Evolutionary conservation across 2,113 vertebrate genomes (phyloP), one percentile per base, ranked within the genome.

Genomic region (Mus spicilegus): DNA sequence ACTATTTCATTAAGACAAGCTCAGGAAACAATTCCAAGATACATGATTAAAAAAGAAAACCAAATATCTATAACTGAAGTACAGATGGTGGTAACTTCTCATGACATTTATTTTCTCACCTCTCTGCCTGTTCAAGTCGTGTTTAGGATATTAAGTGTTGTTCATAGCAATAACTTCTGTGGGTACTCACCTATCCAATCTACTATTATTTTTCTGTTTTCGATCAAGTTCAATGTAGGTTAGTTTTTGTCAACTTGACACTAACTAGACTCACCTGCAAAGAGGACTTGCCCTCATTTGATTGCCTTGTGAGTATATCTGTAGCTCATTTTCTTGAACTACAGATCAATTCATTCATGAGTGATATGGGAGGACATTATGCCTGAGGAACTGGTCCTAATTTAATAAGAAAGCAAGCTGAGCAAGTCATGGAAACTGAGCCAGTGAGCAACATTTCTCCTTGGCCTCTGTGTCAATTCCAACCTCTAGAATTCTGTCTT

Each of bases 1-100:
- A 67, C 78, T 94, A 86, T 87, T 81, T 94, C 84, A 91, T 89
- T 96, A 97, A 96, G 96, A 92, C 24, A 63, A 93, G 6, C 65
- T 90, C 67, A 82, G 67, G 89, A 91, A 96, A 87, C 63, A 97
- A 72, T 94, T 77, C 17, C 51, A 89, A 93, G 81, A 69, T 82
- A 93, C 80, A 33, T 85, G 87, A 89, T 92, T 92, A 92, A 86
- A 94, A 94, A 82, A 22, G 30, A 72, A 94, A 91, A 93, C 28
- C 46, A 87, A 88, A 93, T 30, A 96, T 63, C 56, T 75, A 81
- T 30, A 94, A 65, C 73, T 61, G 77, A 96, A 96, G 73, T 70
- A 86, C 46, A 95, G 11, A 88, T 54, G n/a, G 30, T 12, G 16
- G 90, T 85, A 89, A 49, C 80, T 94, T 90, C 92, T 58, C 46